Evolutionary conservation across 1,140 invertebrate species (phyloP).

Genomic region (Conus betulinus): DNA sequence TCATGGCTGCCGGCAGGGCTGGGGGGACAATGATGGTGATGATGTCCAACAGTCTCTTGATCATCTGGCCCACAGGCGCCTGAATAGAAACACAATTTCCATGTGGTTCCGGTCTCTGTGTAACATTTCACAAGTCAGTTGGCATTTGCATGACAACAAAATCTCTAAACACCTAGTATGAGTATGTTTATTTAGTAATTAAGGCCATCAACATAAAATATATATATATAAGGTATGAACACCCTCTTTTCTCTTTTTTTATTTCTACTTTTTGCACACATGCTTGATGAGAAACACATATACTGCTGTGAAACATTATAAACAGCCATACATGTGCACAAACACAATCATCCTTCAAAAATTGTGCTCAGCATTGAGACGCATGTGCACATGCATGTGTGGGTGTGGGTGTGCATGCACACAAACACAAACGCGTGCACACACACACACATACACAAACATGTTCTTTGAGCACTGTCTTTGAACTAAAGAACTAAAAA

Average conservation of each 20-base stretch:
- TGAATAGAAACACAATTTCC: slow-evolving; percentile 38
- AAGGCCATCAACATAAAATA: too few species aligned
- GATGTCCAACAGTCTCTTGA: slow-evolving; percentile 91
- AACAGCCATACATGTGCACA: neutral
- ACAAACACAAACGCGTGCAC: neutral
- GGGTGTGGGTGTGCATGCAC: neutral
- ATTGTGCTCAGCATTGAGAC: neutral
- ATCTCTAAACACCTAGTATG: neutral
- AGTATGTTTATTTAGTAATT: too few species aligned
- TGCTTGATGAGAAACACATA: neutral
- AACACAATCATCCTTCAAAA: neutral
- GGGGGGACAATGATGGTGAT: slow-evolving; percentile 97
- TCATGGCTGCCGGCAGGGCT: slow-evolving; percentile 97
- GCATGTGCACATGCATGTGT: neutral
- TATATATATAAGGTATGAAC: too few species aligned
- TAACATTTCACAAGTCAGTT: neutral
- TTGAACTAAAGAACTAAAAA: too few species aligned
- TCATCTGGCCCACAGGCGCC: slow-evolving; percentile 74
- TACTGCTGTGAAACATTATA: neutral
- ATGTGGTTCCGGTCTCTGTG: neutral
- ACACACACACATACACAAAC: neutral
- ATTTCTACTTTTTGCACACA: too few species aligned
- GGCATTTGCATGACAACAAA: neutral
- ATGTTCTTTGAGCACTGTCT: too few species aligned
- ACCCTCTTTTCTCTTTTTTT: too few species aligned